Evolutionary conservation across 92 coral and sea anemone species (phyloP).

Genomic region (Desmophyllum pertusum): DNA sequence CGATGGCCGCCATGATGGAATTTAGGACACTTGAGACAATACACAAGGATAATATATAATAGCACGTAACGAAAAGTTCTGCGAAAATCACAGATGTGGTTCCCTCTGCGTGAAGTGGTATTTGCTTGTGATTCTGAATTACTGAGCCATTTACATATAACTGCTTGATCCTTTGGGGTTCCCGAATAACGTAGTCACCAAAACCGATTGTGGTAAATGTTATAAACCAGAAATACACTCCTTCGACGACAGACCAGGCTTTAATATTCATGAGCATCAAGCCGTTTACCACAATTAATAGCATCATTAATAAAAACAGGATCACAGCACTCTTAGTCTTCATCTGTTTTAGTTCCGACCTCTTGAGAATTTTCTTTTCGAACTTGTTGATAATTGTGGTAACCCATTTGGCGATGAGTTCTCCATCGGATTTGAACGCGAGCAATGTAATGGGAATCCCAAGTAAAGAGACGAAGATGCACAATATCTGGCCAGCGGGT

Average conservation of each 20-base stretch:
- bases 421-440: slow-evolving; percentile 48
- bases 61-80: no score
- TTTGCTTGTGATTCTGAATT: no score
- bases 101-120: no score
- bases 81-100: no score
- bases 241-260: slow-evolving; percentile 25
- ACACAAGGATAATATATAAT: slow-evolving; percentile 28
- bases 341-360: slow-evolving; percentile 1
- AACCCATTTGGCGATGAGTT: slow-evolving; percentile 21
- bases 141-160: no score
- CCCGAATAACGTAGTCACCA: slow-evolving; percentile 29
- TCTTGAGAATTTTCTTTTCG: slow-evolving; percentile 26
- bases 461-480: slow-evolving; percentile 36
- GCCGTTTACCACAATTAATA: not conserved
- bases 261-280: not conserved
- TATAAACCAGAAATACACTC: slow-evolving; percentile 51
- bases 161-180: not conserved
- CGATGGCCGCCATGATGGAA: slow-evolving; percentile 35
- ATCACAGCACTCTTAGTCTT: slow-evolving; percentile 18
- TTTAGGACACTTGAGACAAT: slow-evolving; percentile 52
- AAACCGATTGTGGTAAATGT: slow-evolving; percentile 53
- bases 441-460: slow-evolving; percentile 54
- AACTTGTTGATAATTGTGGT: not conserved
- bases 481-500: slow-evolving; percentile 46
- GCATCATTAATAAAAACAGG: slow-evolving; percentile 3